These are phyloP conservation scores for Phortica okadai DNA, from an alignment of 2,888 invertebrate genomes.

Conservation along the genomic window DNA sequence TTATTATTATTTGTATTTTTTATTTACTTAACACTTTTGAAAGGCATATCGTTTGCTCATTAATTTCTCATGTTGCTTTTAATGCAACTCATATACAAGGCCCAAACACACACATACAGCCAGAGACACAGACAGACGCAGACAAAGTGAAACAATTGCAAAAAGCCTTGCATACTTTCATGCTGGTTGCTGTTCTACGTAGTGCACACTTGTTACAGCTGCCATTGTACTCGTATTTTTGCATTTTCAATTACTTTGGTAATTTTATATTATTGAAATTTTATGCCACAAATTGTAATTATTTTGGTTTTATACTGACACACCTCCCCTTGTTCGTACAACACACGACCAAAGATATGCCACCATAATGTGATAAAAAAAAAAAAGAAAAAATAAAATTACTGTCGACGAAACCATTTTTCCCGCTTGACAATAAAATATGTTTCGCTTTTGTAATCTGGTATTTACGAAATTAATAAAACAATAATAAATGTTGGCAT, in stretches of 20 bases:
- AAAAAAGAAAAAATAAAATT: background rate
- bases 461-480: constrained; percentile 66
- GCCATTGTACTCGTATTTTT: constrained; percentile 40
- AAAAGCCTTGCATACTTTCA: constrained; percentile 37
- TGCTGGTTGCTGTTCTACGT: constrained; percentile 29
- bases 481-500: constrained; percentile 47
- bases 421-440: constrained; percentile 54
- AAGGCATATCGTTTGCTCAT: constrained; percentile 67
- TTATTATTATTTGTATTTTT: constrained; percentile 55
- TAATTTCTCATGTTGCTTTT: constrained; percentile 68
- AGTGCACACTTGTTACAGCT: constrained; percentile 27
- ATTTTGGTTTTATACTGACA: constrained; percentile 49
- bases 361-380: background rate
- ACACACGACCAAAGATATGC: constrained; percentile 16
- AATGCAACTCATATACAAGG: constrained; percentile 46
- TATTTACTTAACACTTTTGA: constrained; percentile 70
- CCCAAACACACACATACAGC: background rate
- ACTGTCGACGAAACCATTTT: constrained; percentile 5
- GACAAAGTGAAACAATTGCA: background rate
- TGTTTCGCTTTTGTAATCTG: constrained; percentile 68
- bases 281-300: constrained; percentile 68
- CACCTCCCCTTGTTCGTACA: background rate
- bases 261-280: constrained; percentile 71
- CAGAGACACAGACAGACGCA: background rate
- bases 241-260: constrained; percentile 69